A percentile compares a stretch with the other conserved stretches of the same genome.
These are phyloP conservation scores for Danio tinwini DNA, from an alignment of 2,797 vertebrate genomes.

Conservation along the genomic window DNA sequence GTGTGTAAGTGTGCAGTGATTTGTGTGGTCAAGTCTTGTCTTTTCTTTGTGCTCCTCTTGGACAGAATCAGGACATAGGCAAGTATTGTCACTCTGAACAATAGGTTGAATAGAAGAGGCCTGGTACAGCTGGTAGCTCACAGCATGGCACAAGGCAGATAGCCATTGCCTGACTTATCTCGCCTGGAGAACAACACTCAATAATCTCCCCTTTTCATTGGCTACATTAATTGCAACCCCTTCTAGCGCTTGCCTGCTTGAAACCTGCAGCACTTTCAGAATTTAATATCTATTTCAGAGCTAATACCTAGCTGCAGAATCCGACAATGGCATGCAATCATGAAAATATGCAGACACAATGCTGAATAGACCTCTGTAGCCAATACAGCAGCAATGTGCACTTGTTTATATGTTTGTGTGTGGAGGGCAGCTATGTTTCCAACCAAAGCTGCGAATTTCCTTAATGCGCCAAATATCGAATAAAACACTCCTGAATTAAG, in stretches of 20 bases:
- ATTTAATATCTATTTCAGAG: conserved; percentile 19
- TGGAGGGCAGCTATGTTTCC: too few species aligned
- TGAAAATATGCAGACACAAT: neutral
- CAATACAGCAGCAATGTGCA: conserved; percentile 13
- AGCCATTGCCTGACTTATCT: conserved; percentile 40
- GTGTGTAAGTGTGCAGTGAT: conserved; percentile 24
- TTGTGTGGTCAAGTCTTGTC: conserved; percentile 39
- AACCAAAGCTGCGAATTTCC: too few species aligned
- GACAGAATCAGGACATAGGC: conserved; percentile 50
- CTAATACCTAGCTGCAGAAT: conserved; percentile 4
- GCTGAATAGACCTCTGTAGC: conserved; percentile 5
- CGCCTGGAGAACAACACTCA: conserved; percentile 18
- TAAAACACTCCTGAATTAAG: too few species aligned
- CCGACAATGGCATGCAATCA: conserved; percentile 24
- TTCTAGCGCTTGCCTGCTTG: conserved; percentile 12
- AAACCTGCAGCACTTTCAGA: conserved; percentile 2
- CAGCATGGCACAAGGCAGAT: conserved; percentile 47
- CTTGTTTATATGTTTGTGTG: conserved; percentile 38
- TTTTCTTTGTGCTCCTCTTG: conserved; percentile 31
- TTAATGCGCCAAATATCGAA: too few species aligned
- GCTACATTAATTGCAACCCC: conserved; percentile 30
- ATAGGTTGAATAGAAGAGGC: conserved; percentile 51
- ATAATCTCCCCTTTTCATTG: conserved; percentile 34
- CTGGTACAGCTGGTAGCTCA: conserved; percentile 58
- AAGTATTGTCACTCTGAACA: conserved; percentile 35